Conservation (phyloP, 23 tunicate species). For the Trididemnum nubilum region DNA sequence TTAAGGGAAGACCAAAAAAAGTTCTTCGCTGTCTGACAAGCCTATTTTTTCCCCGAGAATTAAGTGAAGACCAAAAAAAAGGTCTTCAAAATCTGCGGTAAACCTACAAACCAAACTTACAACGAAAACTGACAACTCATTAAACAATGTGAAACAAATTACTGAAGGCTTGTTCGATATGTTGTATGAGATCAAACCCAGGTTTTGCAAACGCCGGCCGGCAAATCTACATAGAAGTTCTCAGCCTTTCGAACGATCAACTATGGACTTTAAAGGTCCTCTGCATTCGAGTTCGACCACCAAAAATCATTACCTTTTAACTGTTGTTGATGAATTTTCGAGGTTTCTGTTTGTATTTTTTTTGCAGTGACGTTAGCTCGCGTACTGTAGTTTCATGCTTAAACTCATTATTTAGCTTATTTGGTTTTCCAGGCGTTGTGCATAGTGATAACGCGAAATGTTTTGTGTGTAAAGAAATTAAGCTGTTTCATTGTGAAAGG, state of each 20-base stretch:
- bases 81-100: too few species aligned
- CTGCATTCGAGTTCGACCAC: not conserved
- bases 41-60: too few species aligned
- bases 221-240: not conserved
- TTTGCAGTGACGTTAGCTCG: not conserved
- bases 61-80: too few species aligned
- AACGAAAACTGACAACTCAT: too few species aligned
- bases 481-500: not conserved
- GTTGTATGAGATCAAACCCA: not conserved
- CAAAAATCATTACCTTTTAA: not conserved
- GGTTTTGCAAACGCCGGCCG: not conserved
- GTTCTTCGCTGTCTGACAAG: too few species aligned
- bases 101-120: too few species aligned
- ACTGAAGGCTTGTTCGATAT: not conserved
- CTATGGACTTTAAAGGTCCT: not conserved
- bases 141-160: too few species aligned
- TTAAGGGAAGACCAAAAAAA: too few species aligned
- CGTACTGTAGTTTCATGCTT: not conserved
- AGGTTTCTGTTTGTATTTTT: not conserved
- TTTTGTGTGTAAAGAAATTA: not conserved
- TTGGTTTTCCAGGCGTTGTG: not conserved
- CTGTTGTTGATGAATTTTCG: not conserved
- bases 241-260: not conserved
- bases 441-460: not conserved
- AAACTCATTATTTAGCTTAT: not conserved